A percentile compares a stretch with the other conserved stretches of the same genome.
Evolutionary conservation across 1,140 invertebrate genomes (phyloP).

Genomic region (Calephelis nemesis): DNA sequence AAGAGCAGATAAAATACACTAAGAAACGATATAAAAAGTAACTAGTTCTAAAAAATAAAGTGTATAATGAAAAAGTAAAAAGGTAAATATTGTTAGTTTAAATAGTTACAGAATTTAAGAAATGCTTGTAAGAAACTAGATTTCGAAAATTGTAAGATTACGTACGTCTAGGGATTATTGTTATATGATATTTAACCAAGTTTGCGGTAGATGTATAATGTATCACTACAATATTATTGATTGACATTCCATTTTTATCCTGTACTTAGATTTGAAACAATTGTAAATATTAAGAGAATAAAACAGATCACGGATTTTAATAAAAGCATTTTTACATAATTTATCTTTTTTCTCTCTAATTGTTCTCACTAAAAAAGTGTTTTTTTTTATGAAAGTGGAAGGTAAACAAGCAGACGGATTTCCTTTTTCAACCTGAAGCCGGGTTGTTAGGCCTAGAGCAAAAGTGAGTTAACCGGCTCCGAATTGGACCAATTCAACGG

Average conservation of each 20-base stretch:
- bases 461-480: too few relatives aligned
- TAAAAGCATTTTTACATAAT: constrained; percentile 61
- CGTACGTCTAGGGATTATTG: constrained; percentile 1
- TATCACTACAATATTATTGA: constrained; percentile 19
- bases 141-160: background rate
- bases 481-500: too few relatives aligned
- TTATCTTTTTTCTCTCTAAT: constrained; percentile 29
- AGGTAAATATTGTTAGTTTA: background rate
- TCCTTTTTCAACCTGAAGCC: too few relatives aligned
- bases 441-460: too few relatives aligned
- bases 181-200: constrained; percentile 10
- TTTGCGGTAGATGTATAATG: constrained; percentile 4
- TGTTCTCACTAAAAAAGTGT: too few relatives aligned
- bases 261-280: constrained; percentile 66
- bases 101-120: background rate
- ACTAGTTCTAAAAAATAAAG: too few relatives aligned
- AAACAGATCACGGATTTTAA: constrained; percentile 64
- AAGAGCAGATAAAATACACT: too few relatives aligned
- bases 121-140: constrained; percentile 2
- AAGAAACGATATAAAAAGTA: too few relatives aligned
- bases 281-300: constrained; percentile 65
- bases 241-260: constrained; percentile 60
- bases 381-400: too few relatives aligned
- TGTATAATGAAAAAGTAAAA: background rate
- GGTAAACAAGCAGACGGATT: too few relatives aligned